These are phyloP conservation scores for Polymixis flavicincta DNA, from an alignment of 2,888 invertebrate genomes.

Conservation along the genomic window DNA sequence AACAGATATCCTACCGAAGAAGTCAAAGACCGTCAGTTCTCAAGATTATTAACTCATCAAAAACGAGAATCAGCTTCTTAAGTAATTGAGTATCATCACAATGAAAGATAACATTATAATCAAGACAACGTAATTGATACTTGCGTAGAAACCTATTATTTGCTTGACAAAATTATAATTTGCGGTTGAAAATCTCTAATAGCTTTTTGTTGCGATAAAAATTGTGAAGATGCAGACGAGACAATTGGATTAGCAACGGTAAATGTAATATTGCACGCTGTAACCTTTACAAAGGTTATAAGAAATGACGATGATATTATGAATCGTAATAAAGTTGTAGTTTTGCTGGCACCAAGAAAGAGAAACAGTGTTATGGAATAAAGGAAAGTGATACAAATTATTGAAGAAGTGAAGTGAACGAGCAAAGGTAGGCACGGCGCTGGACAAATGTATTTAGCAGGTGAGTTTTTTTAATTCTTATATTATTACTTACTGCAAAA, in stretches of 20 bases:
- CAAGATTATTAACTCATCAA: slow-evolving; percentile 59
- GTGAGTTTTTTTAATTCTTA: slow-evolving; percentile 63
- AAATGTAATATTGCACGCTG: slow-evolving; percentile 66
- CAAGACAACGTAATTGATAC: slow-evolving; percentile 49
- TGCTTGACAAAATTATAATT: slow-evolving; percentile 42
- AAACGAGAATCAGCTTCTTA: slow-evolving; percentile 47
- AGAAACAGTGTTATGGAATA: slow-evolving; percentile 60
- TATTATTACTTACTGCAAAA: neutral
- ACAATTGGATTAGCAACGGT: slow-evolving; percentile 53
- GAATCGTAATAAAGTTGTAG: slow-evolving; percentile 68
- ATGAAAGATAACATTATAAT: slow-evolving; percentile 49
- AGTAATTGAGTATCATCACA: slow-evolving; percentile 55
- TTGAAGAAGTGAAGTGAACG: slow-evolving; percentile 62
- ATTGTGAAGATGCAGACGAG: slow-evolving; percentile 45
- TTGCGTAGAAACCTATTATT: slow-evolving; percentile 35
- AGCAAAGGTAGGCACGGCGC: slow-evolving; percentile 56
- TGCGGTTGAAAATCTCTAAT: slow-evolving; percentile 48
- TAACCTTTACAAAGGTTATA: slow-evolving; percentile 81
- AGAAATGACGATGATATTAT: slow-evolving; percentile 71
- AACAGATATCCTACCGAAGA: slow-evolving; percentile 48
- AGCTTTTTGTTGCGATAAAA: slow-evolving; percentile 39
- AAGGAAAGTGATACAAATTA: slow-evolving; percentile 72
- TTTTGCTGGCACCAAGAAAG: slow-evolving; percentile 70
- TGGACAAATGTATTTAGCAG: slow-evolving; percentile 68
- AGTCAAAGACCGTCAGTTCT: slow-evolving; percentile 21